Evolutionary conservation across 2,797 vertebrate species (phyloP), one percentile per base, ranked within the genome.

Genomic region (Novumbra hubbsi): DNA sequence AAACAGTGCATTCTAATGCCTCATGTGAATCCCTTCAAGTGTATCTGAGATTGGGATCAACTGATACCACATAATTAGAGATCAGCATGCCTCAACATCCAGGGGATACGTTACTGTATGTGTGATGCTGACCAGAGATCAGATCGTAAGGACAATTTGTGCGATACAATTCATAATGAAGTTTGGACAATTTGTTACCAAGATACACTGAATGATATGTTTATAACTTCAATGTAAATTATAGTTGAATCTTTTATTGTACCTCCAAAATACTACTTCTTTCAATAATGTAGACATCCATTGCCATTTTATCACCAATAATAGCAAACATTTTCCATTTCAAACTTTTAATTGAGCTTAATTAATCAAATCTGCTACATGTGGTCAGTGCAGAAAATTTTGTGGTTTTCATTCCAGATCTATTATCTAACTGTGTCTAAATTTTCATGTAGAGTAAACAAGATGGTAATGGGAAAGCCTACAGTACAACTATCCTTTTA

Each of bases 21-120:
- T 89, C 87, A 76, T 87, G 89, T 90, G 28, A 32, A 30, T 17
- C 88, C 88, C 84, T 89, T 83, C 70, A 73, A 89, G 86, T 89
- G 86, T 83, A 88, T 87, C 88, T 48, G 16, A 70, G 78, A 60
- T 78, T 78, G 83, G 52, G 79, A 76, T 81, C 78, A 83, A 85
- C 82, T 84, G 86, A 86, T 80, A 85, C 80, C 78, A 80, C 76
- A 89, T 83, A 83, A 87, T 84, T 86, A 89, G 79, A 75, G 69
- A 86, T 81, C 48, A 66, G 83, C 73, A 75, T 73, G 81, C 9
- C 81, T 89, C 83, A 85, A 83, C 79, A 74, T 65, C 48, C 52
- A 65, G 73, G 8, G 55, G 55, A 21, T 24, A 24, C 9, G 24
- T 3, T 11, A 1, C 21, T 24, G 55, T 11, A 24, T 6, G 19